Evolutionary conservation across 2,888 invertebrate species (phyloP).

Genomic region (Coleophora flavipennella): DNA sequence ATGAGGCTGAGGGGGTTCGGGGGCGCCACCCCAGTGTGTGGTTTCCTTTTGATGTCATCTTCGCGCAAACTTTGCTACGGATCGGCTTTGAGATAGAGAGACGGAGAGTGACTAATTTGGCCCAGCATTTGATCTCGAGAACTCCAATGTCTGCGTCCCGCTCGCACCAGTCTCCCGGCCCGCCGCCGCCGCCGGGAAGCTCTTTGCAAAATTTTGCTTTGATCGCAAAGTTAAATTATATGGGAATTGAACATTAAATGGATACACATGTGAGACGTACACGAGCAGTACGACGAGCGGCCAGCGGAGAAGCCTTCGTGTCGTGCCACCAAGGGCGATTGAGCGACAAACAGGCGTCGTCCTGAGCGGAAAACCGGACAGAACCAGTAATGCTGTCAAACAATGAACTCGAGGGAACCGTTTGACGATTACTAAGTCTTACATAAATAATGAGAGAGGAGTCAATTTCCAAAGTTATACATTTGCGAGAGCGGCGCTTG

Average conservation of each 20-base stretch:
- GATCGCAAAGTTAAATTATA: slow-evolving; percentile 74
- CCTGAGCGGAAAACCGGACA: slow-evolving; percentile 7
- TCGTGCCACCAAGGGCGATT: too few relatives aligned
- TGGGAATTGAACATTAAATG: slow-evolving; percentile 73
- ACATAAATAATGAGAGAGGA: slow-evolving; percentile 66
- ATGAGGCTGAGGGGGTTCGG: slow-evolving; percentile 34
- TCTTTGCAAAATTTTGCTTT: slow-evolving; percentile 72
- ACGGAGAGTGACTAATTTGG: slow-evolving; percentile 74
- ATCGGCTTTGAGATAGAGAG: slow-evolving; percentile 74
- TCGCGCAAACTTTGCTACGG: slow-evolving; percentile 74
- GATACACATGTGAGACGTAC: slow-evolving; percentile 61
- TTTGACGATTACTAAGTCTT: slow-evolving; percentile 61
- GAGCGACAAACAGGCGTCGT: slow-evolving; percentile 8
- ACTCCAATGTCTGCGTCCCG: slow-evolving; percentile 58
- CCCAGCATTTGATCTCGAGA: slow-evolving; percentile 72
- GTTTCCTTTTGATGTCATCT: slow-evolving; percentile 74
- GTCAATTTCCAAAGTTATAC: slow-evolving; percentile 64
- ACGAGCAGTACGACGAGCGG: slow-evolving; percentile 11
- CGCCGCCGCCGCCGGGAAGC: slow-evolving; percentile 58
- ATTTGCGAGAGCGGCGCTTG: slow-evolving; percentile 61
- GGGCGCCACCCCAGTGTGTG: slow-evolving; percentile 68
- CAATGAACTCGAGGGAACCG: slow-evolving; percentile 44
- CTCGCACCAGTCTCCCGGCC: slow-evolving; percentile 54
- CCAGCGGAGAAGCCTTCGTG: slow-evolving; percentile 5
- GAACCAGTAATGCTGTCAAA: slow-evolving; percentile 30